Conservation (phyloP, 2,797 vertebrate genomes). For the Sphenodon punctatus region DNA sequence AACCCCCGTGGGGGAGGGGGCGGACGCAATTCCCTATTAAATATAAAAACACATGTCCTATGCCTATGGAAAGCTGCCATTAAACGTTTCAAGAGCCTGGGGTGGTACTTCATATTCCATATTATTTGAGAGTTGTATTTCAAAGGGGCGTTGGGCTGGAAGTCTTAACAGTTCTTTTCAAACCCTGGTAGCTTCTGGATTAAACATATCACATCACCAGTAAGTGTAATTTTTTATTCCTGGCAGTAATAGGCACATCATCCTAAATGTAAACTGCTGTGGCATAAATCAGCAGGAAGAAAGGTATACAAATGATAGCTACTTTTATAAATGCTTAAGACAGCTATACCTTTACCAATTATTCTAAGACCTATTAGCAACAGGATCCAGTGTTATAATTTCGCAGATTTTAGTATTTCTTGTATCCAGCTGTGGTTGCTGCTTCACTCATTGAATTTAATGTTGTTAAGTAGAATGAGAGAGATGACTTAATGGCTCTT, state of each 20-base stretch:
- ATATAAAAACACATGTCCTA: background rate
- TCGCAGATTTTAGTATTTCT: constrained; percentile 32
- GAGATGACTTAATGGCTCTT: constrained; percentile 67
- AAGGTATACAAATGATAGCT: background rate
- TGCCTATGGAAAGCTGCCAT: background rate
- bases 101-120: background rate
- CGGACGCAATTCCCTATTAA: too few species aligned
- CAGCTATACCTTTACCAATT: background rate
- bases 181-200: background rate
- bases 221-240: background rate
- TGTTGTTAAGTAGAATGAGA: constrained; percentile 46
- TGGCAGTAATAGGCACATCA: background rate
- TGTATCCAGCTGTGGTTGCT: constrained; percentile 45
- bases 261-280: background rate
- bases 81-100: background rate
- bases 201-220: background rate
- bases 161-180: background rate
- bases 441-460: constrained; percentile 34
- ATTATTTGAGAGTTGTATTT: background rate
- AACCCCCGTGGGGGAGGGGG: too few species aligned
- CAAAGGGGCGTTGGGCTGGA: background rate
- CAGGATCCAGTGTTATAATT: background rate
- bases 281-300: background rate
- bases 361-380: background rate
- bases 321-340: background rate